Percentiles rank a stretch among this genome's conserved stretches.
These are phyloP conservation scores for Amyelois transitella DNA, from an alignment of 1,140 invertebrate species.

Conservation along the genomic window DNA sequence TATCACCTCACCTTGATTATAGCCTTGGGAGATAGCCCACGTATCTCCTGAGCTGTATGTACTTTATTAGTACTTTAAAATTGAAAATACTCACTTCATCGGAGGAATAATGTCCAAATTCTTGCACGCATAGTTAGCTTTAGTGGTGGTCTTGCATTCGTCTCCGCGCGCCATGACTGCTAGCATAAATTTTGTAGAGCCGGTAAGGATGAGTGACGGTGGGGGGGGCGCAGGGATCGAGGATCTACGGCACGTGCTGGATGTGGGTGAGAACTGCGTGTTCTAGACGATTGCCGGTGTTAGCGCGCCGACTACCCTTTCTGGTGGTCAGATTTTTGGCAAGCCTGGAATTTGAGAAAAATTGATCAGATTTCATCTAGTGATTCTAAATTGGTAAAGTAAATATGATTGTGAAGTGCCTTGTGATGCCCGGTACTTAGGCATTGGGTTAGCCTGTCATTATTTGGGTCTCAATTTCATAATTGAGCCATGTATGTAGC, in stretches of 20 bases:
- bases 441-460: too few species aligned
- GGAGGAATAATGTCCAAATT: constrained; percentile 50
- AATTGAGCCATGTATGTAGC: too few species aligned
- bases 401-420: too few species aligned
- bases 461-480: too few species aligned
- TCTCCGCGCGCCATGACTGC: constrained; percentile 60
- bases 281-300: constrained; percentile 85
- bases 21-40: too few species aligned
- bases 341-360: constrained; percentile 74
- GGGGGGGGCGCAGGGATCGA: constrained; percentile 10
- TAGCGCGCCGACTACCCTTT: constrained; percentile 84
- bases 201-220: constrained; percentile 29
- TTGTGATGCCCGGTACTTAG: too few species aligned
- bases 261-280: constrained; percentile 85
- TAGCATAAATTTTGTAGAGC: constrained; percentile 27
- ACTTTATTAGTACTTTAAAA: not conserved
- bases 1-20: too few species aligned
- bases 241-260: constrained; percentile 85
- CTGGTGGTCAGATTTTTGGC: constrained; percentile 82
- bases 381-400: too few species aligned
- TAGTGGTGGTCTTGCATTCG: constrained; percentile 59
- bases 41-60: too few species aligned
- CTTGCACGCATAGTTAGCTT: constrained; percentile 55
- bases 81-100: constrained; percentile 42
- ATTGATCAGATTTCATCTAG: not conserved